Conservation (phyloP, 1,140 invertebrate species). For the Pemphigus obesinymphae region DNA sequence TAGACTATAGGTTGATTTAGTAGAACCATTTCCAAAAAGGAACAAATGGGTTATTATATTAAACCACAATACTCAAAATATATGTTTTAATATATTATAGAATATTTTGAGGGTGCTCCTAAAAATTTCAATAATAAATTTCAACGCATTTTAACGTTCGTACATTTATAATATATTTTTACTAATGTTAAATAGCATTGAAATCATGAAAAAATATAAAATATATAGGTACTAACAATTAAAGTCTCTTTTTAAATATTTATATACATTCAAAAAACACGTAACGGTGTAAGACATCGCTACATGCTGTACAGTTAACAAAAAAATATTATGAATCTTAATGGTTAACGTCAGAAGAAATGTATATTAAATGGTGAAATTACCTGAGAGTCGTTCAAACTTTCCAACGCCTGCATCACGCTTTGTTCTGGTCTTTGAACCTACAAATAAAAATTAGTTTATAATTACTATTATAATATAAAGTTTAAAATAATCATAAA, state of each 20-base stretch:
- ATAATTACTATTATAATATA: neutral
- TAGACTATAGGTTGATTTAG: too few relatives aligned
- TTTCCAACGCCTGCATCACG: slow-evolving; percentile 91
- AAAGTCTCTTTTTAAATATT: neutral
- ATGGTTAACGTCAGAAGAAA: neutral
- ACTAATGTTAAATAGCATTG: neutral
- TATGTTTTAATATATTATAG: too few relatives aligned
- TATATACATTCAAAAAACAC: neutral
- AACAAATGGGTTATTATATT: too few relatives aligned
- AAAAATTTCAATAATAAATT: too few relatives aligned
- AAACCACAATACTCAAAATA: too few relatives aligned
- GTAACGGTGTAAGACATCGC: neutral
- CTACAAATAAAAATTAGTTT: slow-evolving; percentile 58
- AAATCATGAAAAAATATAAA: neutral
- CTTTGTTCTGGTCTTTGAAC: slow-evolving; percentile 85
- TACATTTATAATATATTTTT: neutral
- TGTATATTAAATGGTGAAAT: slow-evolving; percentile 2
- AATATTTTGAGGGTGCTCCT: too few relatives aligned
- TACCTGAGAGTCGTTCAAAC: slow-evolving; percentile 81
- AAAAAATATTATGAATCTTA: neutral
- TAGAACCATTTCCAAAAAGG: too few relatives aligned
- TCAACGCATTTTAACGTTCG: too few relatives aligned
- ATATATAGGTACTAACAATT: neutral
- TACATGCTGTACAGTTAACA: neutral
- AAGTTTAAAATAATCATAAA: too few relatives aligned